These are phyloP conservation scores for Dryoscopus gambensis DNA, from an alignment of 2,113 vertebrate species.

Conservation along the genomic window DNA sequence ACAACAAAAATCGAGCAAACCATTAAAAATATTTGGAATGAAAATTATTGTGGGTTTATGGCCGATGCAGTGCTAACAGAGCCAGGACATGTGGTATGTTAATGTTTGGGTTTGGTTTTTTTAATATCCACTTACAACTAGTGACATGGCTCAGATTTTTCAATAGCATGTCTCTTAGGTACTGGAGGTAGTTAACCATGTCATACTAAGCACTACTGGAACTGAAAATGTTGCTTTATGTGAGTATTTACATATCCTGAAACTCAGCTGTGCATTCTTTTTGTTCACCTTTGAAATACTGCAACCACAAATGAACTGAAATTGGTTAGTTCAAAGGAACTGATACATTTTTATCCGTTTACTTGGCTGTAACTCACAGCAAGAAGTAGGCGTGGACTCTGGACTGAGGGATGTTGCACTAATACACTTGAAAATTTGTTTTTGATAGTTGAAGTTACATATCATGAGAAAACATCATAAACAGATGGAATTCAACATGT, in stretches of 20 bases:
- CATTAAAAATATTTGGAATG: background rate
- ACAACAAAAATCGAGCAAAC: background rate
- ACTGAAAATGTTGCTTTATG: background rate
- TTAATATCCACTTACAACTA: background rate
- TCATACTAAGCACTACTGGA: background rate
- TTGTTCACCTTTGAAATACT: background rate
- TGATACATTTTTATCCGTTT: background rate
- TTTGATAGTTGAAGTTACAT: background rate
- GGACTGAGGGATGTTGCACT: background rate
- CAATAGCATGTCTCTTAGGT: background rate
- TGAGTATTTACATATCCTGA: background rate
- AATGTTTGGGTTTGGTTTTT: background rate
- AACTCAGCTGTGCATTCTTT: background rate
- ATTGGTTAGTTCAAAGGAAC: background rate
- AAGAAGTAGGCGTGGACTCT: background rate
- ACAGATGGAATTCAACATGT: background rate
- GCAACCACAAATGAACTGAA: background rate
- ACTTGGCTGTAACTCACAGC: background rate
- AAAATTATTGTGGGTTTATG: background rate
- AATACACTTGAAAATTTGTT: too few relatives aligned
- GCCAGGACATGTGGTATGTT: background rate
- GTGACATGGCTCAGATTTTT: background rate
- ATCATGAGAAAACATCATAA: background rate
- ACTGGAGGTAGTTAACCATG: background rate
- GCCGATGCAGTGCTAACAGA: background rate